Conservation (phyloP, 2,797 vertebrate species). For the Clarias pachynema region DNA sequence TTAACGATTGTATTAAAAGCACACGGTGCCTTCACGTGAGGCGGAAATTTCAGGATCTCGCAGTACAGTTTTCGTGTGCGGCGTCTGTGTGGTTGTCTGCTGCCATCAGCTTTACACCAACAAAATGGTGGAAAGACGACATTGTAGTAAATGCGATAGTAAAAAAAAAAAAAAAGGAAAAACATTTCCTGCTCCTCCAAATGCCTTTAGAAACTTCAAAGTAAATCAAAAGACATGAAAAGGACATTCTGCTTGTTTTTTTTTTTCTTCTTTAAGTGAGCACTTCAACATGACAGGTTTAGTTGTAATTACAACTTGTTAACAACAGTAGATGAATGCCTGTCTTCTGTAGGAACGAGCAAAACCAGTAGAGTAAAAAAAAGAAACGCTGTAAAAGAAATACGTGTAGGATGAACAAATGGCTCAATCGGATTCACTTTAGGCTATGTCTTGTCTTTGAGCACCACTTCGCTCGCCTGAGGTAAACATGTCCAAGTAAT, state of each 20-base stretch:
- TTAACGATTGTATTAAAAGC: slow-evolving; percentile 4
- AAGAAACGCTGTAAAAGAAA: neutral
- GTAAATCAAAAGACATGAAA: neutral
- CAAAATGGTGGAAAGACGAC: neutral
- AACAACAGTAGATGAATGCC: neutral
- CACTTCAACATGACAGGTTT: neutral
- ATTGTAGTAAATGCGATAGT: neutral
- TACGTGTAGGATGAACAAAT: neutral
- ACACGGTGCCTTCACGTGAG: neutral
- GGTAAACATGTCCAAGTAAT: neutral
- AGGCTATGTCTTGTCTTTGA: neutral
- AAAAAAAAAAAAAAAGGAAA: neutral
- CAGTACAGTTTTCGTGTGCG: neutral
- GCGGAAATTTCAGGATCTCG: neutral
- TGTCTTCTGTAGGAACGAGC: neutral
- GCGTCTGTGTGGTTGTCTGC: no score
- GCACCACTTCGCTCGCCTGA: neutral
- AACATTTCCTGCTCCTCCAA: neutral
- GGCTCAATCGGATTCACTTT: no score
- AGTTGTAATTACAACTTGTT: slow-evolving; percentile 2
- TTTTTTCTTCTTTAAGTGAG: neutral
- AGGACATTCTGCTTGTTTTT: neutral
- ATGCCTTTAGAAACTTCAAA: neutral
- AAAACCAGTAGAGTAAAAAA: neutral
- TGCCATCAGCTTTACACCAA: neutral